Conservation (phyloP, 2,888 invertebrate species). For the Ochropacha duplaris region DNA sequence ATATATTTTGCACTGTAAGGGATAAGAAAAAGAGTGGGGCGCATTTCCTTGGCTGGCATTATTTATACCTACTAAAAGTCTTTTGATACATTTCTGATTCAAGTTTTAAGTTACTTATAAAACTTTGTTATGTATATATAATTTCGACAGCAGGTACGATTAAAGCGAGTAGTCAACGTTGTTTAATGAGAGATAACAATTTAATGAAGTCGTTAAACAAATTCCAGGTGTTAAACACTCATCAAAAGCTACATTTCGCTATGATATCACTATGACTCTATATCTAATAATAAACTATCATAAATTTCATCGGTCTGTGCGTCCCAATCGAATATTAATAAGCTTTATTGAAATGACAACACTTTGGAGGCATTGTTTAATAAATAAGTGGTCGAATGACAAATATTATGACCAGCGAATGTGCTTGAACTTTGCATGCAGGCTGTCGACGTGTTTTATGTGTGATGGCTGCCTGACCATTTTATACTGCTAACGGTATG, state of each 20-base stretch:
- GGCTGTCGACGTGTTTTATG: not conserved
- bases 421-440: not conserved
- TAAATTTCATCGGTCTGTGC: conserved; percentile 50
- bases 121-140: too few relatives aligned
- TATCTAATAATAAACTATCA: conserved; percentile 51
- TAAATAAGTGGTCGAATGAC: conserved; percentile 13
- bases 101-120: too few relatives aligned
- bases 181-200: not conserved
- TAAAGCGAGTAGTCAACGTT: not conserved
- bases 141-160: not conserved
- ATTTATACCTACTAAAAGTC: too few relatives aligned
- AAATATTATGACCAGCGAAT: conserved; percentile 6
- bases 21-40: too few relatives aligned
- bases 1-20: too few relatives aligned
- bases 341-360: conserved; percentile 21
- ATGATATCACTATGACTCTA: conserved; percentile 55
- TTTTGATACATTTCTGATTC: too few relatives aligned
- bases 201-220: conserved; percentile 18
- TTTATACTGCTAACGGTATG: not conserved
- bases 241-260: conserved; percentile 21
- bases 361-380: conserved; percentile 19
- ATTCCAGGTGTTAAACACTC: conserved; percentile 21
- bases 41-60: too few relatives aligned
- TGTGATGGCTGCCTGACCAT: not conserved
- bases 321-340: conserved; percentile 37